Evolutionary conservation across 2,888 invertebrate species (phyloP), one percentile per base, ranked within the genome.

Genomic region (Micropterix aruncella): DNA sequence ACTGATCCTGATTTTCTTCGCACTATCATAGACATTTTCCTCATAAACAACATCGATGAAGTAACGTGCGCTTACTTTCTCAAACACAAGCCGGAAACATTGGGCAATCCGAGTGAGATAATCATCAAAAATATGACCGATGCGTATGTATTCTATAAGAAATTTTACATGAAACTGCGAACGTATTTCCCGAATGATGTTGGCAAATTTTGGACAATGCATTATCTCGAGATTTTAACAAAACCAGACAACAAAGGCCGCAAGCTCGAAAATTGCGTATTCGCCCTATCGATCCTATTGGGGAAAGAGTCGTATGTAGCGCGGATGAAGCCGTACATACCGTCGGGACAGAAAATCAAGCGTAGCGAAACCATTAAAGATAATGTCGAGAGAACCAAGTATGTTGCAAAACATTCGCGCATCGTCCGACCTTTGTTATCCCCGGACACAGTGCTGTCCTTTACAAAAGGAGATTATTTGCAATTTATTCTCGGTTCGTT

Each of bases 391-490:
- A 48, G 65, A 27, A 61, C 60, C 42, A 60, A 59, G 47, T 49
- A 56, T 47, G 56, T 67, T 42, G 63, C 65, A 19, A 61, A 61
- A 52, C 60, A 57, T 38, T 65, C 68, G 65, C 62, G 65, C 49
- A 52, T 56, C 16, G 58, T 61, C 15, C 59, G 66, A 16, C 67
- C 66, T 4, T 61, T 61, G 44, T 59, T 60, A 12, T 46, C 53
- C 12, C 57, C 61, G 4, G 58, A 61, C 27, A 47, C 52, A 3
- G 51, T 66, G 36, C 46, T 66, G 43, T 45, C 52, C 37, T 67
- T 61, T 45, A 59, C 65, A 7, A 62, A 62, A 48, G 65, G 65
- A 41, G 66, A 65, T 50, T 65, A 63, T 47, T 50, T 65, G 19
- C 61, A 62, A 44, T 64, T 56, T 44, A 57, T 62, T 37, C 55